These are phyloP conservation scores for Kryptolebias marmoratus DNA, from an alignment of 2,113 vertebrate species.

Conservation along the genomic window DNA sequence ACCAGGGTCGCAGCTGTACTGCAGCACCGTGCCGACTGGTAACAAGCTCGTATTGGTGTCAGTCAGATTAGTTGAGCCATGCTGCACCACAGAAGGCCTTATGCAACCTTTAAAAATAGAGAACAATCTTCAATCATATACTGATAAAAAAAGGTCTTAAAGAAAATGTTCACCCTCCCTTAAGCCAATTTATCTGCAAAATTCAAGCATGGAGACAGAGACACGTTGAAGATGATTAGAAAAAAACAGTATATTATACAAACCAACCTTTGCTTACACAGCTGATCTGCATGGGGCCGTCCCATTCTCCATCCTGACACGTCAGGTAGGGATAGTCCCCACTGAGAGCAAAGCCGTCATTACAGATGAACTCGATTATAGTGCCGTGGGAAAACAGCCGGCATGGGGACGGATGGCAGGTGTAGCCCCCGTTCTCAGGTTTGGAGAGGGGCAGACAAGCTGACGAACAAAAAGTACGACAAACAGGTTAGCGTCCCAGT, in stretches of 20 bases:
- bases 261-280: slow-evolving; percentile 90
- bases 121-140: too few relatives aligned
- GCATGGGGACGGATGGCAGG: slow-evolving; percentile 93
- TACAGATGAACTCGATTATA: slow-evolving; percentile 95
- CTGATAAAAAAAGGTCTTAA: too few relatives aligned
- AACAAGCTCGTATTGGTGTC: slow-evolving; percentile 77
- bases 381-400: slow-evolving; percentile 88
- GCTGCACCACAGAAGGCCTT: slow-evolving; percentile 72
- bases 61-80: slow-evolving; percentile 74
- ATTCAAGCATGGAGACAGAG: too few relatives aligned
- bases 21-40: slow-evolving; percentile 75
- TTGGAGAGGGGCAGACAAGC: slow-evolving; percentile 90
- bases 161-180: too few relatives aligned
- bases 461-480: slow-evolving; percentile 47
- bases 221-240: too few relatives aligned
- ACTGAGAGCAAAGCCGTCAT: slow-evolving; percentile 91
- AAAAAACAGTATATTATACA: neutral
- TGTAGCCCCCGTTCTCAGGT: slow-evolving; percentile 94
- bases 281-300: slow-evolving; percentile 90
- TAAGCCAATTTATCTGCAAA: too few relatives aligned
- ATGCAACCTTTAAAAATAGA: slow-evolving; percentile 60
- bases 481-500: neutral
- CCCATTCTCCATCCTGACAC: slow-evolving; percentile 96
- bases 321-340: slow-evolving; percentile 96
- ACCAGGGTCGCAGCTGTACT: slow-evolving; percentile 78